Evolutionary conservation across 2,888 invertebrate genomes (phyloP), one percentile per base, ranked within the genome.

Genomic region (Lymantria monacha): DNA sequence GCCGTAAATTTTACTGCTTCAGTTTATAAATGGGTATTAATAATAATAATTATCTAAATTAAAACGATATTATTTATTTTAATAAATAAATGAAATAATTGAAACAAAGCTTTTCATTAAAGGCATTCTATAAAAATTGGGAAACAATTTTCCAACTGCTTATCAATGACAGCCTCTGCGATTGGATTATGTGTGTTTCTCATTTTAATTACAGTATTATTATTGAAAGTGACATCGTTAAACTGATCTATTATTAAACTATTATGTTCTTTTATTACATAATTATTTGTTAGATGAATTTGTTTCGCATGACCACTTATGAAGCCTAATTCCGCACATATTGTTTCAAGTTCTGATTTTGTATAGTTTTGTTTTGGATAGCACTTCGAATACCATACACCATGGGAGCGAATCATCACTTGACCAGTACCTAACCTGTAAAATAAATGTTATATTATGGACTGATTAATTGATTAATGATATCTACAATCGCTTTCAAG

Each of bases 361-460:
- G 93, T 93, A 50, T 92, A 88, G 9, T 83, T 84, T 42, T 80
- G 74, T 44, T 89, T 89, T 11, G 92, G 77, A 62, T 93, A 95
- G 70, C 96, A 96, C 70, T 94, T 94, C 0, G 94, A 91, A 61
- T 94, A 93, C 95, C 96, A 95, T 9, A 95, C 85, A 11, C 96
- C 96, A 57, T 93, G 94, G 0, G 93, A 92, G 43, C 93, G 92
- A 7, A 92, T 85, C 46, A 94, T 87, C 0, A 96, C 93, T 83
- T 95, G 94, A 0, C 95, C 95, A 11, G 87, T 92, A n/a, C 93
- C 92, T 10, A 82, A 72, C 46, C 93, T 93, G 81, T 36, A 78
- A 55, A 49, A 22, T 22, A 22, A 22, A 22, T n/a, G n/a, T n/a
- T n/a, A 22, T 22, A 22, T 22, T 22, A 36, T 22, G 22, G 22